A percentile compares a stretch with the other conserved stretches of the same genome.
phyloP scores from a whole-genome alignment of 1,140 invertebrate species.

The Bradysia coprophila region DNA sequence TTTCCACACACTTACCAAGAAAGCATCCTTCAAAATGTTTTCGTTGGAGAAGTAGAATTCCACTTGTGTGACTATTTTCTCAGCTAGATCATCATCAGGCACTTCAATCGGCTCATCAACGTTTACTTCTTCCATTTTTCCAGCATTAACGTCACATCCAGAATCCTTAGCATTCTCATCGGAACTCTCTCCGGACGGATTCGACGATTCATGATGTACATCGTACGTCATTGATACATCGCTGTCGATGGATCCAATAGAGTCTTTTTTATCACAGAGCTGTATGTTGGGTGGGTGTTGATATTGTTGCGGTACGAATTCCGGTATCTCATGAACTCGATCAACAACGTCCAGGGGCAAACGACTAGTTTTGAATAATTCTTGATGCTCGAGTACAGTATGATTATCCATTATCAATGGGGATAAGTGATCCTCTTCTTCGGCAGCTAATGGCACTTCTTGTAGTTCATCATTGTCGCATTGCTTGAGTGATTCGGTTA shows the following conservation, averaged over 20 bases:
- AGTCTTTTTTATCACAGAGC: constrained; percentile 35
- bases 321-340: constrained; percentile 13
- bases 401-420: constrained; percentile 21
- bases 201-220: constrained; percentile 19
- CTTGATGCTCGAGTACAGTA: constrained; percentile 3
- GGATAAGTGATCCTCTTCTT: constrained; percentile 21
- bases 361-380: constrained; percentile 5
- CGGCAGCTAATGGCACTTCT: constrained; percentile 4
- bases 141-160: constrained; percentile 33
- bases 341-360: constrained; percentile 16
- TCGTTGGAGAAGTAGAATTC: constrained; percentile 91
- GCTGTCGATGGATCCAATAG: constrained; percentile 42
- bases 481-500: neutral
- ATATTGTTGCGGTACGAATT: constrained; percentile 2
- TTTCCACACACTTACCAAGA: no score
- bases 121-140: constrained; percentile 11
- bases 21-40: constrained; percentile 87
- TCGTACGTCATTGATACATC: constrained; percentile 37
- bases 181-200: constrained; percentile 26
- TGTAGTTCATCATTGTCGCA: neutral
- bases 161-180: constrained; percentile 37
- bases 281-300: neutral
- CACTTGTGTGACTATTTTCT: constrained; percentile 64
- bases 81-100: constrained; percentile 51
- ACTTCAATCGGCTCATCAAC: constrained; percentile 12